Base-by-base conservation (phyloP, 2,888 invertebrate species). In the Autographa gamma region DNA sequence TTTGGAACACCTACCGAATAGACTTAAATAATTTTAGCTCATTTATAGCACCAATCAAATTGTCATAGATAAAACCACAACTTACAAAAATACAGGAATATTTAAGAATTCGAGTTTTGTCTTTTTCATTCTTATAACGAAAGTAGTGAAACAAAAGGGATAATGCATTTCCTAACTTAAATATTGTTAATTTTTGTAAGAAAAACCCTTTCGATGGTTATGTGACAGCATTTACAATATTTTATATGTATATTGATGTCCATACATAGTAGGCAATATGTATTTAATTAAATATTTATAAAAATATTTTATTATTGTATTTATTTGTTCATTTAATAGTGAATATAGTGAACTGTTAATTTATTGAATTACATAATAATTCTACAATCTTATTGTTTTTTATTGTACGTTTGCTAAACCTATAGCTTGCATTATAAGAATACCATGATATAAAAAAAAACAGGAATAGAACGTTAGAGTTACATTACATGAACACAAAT, bases 321-420 rank as follows among this genome's bases (percentile, higher is more conserved):
- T 81, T 81, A 82, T 83, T 81, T 52, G 66, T 77, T 79, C 71
- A 70, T 79, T 71, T 80, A 73, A 67, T 80, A 79, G 73, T 76
- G 58, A 74, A 69, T 79, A 72, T 77, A 80, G 73, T 63, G 69
- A 84, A 78, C 76, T 81, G 83, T 85, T 85, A 84, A 85, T 84
- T 85, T 85, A 85, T 85, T 83, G 79, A 84, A 85, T 82, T 82
- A 81, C 80, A 67, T 66, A 80, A 72, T 66, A 79, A 77, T 71
- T 69, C 59, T 60, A 68, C 18, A 61, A 31, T 9, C 43, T 34
- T 9, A 31, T 59, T 52, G 34, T 31, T 48, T 62, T 19, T 65
- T 63, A 63, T 56, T 31, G 6, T 54, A 31, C 7, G 9, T 16
- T 48, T 25, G 1, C 16, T 34, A 43, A 43, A 43, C 43, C 14